These are phyloP conservation scores for Anolis apletophallus DNA, from an alignment of 2,797 vertebrate species.

Conservation along the genomic window DNA sequence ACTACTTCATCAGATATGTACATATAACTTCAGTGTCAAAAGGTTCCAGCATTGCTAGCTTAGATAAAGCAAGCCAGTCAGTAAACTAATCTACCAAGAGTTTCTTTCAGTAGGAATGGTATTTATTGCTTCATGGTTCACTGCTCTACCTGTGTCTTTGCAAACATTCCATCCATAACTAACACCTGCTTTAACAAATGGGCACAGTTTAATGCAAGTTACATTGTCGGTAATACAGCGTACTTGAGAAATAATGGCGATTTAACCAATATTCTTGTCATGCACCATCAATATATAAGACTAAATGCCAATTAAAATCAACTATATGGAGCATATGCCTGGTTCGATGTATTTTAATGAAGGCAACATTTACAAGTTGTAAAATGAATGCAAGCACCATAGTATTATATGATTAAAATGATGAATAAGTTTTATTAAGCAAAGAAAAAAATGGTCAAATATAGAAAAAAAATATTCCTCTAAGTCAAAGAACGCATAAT, in stretches of 20 bases:
- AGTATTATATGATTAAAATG: conserved; percentile 1
- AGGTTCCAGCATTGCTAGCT: not conserved
- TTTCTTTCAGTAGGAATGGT: rapidly evolving
- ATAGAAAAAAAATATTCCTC: not conserved
- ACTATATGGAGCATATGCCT: conserved; percentile 19
- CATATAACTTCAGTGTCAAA: not conserved
- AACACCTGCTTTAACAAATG: conserved; percentile 40
- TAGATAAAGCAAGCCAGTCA: not conserved
- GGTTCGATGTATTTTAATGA: conserved; percentile 32
- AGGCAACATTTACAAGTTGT: not conserved
- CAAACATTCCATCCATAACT: conserved; percentile 37
- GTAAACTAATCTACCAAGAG: not conserved
- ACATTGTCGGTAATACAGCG: not conserved
- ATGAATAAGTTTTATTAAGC: not conserved
- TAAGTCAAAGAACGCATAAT: not conserved
- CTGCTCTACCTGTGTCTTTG: not conserved
- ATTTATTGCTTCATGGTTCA: not conserved
- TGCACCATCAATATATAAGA: conserved; percentile 52
- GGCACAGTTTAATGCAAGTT: conserved; percentile 42
- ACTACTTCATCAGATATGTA: not conserved
- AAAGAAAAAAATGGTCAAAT: not conserved
- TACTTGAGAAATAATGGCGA: conserved; percentile 18
- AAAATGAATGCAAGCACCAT: not conserved
- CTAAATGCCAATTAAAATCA: conserved; percentile 56
- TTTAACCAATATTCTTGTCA: conserved; percentile 38